Evolutionary conservation across 2,888 invertebrate species (phyloP).

Genomic region (Leptinotarsa haldemani): DNA sequence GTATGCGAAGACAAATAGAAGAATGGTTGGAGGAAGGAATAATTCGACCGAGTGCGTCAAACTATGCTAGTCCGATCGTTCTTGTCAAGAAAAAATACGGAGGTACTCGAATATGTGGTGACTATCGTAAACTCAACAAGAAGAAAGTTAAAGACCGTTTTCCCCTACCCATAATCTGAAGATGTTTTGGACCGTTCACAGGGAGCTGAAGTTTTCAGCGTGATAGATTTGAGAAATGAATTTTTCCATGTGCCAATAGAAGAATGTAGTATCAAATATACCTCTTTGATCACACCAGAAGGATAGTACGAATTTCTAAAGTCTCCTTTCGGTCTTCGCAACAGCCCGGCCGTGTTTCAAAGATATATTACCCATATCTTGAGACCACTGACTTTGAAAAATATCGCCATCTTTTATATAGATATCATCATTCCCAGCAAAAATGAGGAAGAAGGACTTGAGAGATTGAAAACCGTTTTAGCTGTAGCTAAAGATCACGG

Average conservation of each 20-base stretch:
- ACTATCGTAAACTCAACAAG: slow-evolving; percentile 46
- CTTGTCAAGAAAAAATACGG: slow-evolving; percentile 49
- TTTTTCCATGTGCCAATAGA: slow-evolving; percentile 59
- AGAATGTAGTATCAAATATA: slow-evolving; percentile 37
- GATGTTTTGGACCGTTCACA: slow-evolving; percentile 23
- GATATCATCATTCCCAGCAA: slow-evolving; percentile 26
- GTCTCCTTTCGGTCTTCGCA: slow-evolving; percentile 31
- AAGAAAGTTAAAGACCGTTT: slow-evolving; percentile 46
- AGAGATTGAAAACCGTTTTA: slow-evolving; percentile 51
- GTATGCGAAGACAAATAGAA: slow-evolving; percentile 39
- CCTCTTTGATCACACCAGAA: slow-evolving; percentile 34
- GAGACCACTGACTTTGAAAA: slow-evolving; percentile 7
- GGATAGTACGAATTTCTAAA: slow-evolving; percentile 31
- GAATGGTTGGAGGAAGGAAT: slow-evolving; percentile 30
- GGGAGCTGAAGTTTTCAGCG: slow-evolving; percentile 49
- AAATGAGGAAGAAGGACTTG: slow-evolving; percentile 40
- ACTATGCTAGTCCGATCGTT: slow-evolving; percentile 44
- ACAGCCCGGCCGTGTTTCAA: slow-evolving; percentile 32
- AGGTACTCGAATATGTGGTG: slow-evolving; percentile 42
- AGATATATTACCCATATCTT: slow-evolving; percentile 24
- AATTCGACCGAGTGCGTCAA: slow-evolving; percentile 40
- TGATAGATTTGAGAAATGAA: slow-evolving; percentile 57
- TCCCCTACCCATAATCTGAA: slow-evolving; percentile 42
- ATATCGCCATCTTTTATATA: slow-evolving; percentile 25
- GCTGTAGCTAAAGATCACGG: slow-evolving; percentile 46